These are phyloP conservation scores for Bothrops jararaca DNA, from an alignment of 2,113 vertebrate species.

Conservation along the genomic window DNA sequence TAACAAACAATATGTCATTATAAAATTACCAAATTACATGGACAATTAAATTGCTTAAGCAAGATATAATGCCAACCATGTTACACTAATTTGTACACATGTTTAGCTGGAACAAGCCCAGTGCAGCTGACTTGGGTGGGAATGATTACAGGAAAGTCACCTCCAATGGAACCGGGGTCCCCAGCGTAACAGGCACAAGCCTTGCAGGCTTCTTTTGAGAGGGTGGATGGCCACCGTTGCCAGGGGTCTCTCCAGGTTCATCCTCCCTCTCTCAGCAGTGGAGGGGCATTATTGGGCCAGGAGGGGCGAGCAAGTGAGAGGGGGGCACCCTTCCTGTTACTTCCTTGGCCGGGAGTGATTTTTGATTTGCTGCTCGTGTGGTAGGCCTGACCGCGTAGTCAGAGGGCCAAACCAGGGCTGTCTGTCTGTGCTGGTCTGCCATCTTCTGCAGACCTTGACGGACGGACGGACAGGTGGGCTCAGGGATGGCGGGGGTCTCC, in stretches of 20 bases:
- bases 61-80: constrained; percentile 68
- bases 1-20: constrained; percentile 65
- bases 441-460: not conserved
- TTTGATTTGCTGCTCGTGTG: not conserved
- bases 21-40: constrained; percentile 74
- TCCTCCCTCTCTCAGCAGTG: constrained; percentile 59
- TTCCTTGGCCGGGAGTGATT: not conserved
- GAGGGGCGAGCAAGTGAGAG: not conserved
- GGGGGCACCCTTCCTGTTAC: not conserved
- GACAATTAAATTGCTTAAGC: constrained; percentile 77
- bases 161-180: constrained; percentile 72
- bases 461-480: not conserved
- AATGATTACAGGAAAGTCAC: constrained; percentile 65
- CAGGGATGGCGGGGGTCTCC: not conserved
- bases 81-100: constrained; percentile 69
- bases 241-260: constrained; percentile 56
- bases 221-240: constrained; percentile 69
- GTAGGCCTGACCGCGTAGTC: not conserved
- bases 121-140: constrained; percentile 62
- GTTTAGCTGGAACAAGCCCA: constrained; percentile 64
- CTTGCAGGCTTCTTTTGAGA: constrained; percentile 66
- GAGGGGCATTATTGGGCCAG: constrained; percentile 55
- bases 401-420: not conserved
- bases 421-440: not conserved
- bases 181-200: constrained; percentile 74